phyloP scores from a whole-genome alignment of 2,888 invertebrate species.

The Amphipoea lucens region DNA sequence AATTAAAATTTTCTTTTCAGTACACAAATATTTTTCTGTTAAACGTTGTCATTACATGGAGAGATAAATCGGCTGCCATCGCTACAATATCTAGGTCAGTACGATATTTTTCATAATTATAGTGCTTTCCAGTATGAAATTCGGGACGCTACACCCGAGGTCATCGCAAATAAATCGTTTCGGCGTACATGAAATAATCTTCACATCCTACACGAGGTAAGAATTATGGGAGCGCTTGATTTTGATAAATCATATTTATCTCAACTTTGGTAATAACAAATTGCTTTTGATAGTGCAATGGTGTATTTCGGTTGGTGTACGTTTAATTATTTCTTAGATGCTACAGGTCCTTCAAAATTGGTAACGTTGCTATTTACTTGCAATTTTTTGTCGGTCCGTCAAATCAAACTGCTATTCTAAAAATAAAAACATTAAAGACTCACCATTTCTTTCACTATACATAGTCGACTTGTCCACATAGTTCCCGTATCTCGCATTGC shows the following conservation, averaged over 20 bases:
- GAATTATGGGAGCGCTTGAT: conserved; percentile 34
- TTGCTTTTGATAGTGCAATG: conserved; percentile 35
- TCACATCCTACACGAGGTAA: conserved; percentile 22
- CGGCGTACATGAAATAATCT: conserved; percentile 51
- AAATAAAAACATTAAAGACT: conserved; percentile 58
- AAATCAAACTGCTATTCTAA: too few species aligned
- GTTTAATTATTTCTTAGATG: conserved; percentile 19
- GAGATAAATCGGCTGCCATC: conserved; percentile 24
- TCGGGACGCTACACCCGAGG: conserved; percentile 29
- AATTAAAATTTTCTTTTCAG: not conserved
- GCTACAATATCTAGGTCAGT: conserved; percentile 19
- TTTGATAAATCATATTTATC: conserved; percentile 54
- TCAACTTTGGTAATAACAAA: conserved; percentile 45
- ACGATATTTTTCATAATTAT: conserved; percentile 7
- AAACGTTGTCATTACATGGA: not conserved
- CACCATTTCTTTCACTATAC: conserved; percentile 81
- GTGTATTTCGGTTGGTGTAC: conserved; percentile 9
- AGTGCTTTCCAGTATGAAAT: conserved; percentile 27
- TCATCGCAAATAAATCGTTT: conserved; percentile 39
- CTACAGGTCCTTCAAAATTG: not conserved
- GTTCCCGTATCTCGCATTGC: conserved; percentile 92
- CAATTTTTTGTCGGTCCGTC: not conserved
- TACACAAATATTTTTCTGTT: not conserved
- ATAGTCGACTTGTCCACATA: conserved; percentile 80
- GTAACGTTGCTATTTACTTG: not conserved